A percentile compares a stretch with the other conserved stretches of the same genome.
Evolutionary conservation across 2,113 vertebrate species (phyloP).

Genomic region (Paralichthys olivaceus): DNA sequence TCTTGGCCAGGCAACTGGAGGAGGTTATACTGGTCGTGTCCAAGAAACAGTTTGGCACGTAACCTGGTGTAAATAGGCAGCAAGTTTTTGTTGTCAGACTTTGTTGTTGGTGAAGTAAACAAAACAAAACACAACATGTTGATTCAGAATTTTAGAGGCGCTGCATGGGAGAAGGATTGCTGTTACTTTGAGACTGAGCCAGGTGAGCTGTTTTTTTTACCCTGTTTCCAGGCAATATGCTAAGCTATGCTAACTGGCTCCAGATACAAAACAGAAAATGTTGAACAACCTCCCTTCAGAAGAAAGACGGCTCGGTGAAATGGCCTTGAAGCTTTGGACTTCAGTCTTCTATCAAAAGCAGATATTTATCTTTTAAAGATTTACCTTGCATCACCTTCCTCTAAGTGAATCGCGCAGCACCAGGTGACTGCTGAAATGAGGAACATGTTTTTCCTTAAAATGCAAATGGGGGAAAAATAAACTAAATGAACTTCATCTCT

Average conservation of each 20-base stretch:
- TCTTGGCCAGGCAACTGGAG: background rate
- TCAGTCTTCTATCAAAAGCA: background rate
- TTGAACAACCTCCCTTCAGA: background rate
- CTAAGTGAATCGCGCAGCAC: background rate
- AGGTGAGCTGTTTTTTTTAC: background rate
- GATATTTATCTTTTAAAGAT: background rate
- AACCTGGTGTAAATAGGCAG: background rate
- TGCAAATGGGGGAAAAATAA: background rate
- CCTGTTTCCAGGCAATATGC: background rate
- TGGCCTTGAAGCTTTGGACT: background rate
- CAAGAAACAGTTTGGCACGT: background rate
- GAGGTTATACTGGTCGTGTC: background rate
- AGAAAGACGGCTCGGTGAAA: background rate
- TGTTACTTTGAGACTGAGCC: background rate
- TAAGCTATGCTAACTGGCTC: background rate
- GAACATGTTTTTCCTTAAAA: background rate
- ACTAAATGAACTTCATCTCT: background rate
- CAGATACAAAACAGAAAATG: background rate
- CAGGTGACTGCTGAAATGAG: background rate
- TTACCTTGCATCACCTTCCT: background rate
- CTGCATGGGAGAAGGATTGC: background rate
- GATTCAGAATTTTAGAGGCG: background rate
- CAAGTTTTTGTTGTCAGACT: conserved; percentile 1
- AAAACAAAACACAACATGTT: background rate
- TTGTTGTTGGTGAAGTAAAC: background rate